Base-by-base conservation (phyloP, 2,888 invertebrate species). In the Eristalinus aeneus region DNA sequence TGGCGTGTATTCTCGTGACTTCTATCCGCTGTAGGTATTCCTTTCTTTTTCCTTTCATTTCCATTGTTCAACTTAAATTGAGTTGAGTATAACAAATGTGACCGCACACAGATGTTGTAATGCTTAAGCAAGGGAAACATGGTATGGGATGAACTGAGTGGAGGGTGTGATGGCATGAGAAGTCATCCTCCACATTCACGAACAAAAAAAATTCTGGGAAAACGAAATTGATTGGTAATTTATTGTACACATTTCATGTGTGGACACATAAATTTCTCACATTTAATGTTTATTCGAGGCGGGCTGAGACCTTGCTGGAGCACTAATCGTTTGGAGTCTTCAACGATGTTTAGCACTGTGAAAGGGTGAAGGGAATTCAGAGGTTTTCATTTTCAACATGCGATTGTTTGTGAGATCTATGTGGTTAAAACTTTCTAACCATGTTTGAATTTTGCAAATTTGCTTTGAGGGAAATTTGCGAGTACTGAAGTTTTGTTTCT, bases 11-110 rank as follows among this genome's bases (percentile, higher is more conserved):
- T 22, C 54, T 11, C 34, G 12, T 53, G 34, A 4, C n/a, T 54
- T 34, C 16, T 54, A 20, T 20, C 53, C 16, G 39, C 34, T 16
- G 46, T 27, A 12, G 22, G 16, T 53, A 12, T 60, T 11, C 12
- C 6, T 53, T 73, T 54, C 39, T 64, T 68, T 20, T 54, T 54
- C 5, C 8, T 16, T 69, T 69, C 22, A 6, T 34, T 65, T 64
- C 34, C 56, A 36, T 81, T 75, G 56, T 69, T 58, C 63, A 39
- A 71, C 61, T 72, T 79, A 61, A 61, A 73, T 79, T 79, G 72
- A 73, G 67, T 79, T 73, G 79, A 79, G 67, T 31, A 56, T 79
- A 73, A 79, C 73, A 79, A 79, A 79, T 79, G 79, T 36, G 77
- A 77, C 77, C 77, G 36, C 77, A 69, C 64, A 77, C 77, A 77